Conservation (phyloP, 2,888 invertebrate genomes). For the Halictus quadricinctus region DNA sequence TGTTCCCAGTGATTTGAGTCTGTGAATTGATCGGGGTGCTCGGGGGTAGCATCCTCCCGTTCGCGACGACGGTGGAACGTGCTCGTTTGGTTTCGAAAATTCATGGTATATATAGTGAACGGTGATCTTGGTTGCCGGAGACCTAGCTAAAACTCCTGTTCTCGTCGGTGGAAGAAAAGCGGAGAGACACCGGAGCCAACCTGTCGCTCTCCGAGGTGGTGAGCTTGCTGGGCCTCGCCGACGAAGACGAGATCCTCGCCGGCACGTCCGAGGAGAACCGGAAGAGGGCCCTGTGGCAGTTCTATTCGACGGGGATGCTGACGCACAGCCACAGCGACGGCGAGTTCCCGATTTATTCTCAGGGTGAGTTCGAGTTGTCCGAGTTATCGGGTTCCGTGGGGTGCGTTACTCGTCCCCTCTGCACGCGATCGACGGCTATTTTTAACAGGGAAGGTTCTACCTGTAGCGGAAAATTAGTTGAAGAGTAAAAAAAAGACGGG, state of each 20-base stretch:
- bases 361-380: slow-evolving; percentile 84
- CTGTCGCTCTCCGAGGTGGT: slow-evolving; percentile 75
- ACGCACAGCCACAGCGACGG: slow-evolving; percentile 94
- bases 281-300: slow-evolving; percentile 76
- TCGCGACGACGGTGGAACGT: background rate
- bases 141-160: background rate
- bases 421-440: background rate
- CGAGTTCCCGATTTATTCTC: slow-evolving; percentile 91
- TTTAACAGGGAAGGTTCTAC: slow-evolving; percentile 4
- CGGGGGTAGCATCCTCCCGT: background rate
- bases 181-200: slow-evolving; percentile 57
- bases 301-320: slow-evolving; percentile 85
- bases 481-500: background rate
- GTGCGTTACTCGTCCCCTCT: background rate
- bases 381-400: background rate
- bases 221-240: slow-evolving; percentile 74
- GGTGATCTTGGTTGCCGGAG: background rate
- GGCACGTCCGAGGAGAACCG: slow-evolving; percentile 74
- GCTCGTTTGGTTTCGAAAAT: background rate
- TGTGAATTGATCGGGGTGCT: slow-evolving; percentile 17
- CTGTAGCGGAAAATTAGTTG: slow-evolving; percentile 4
- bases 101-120: slow-evolving; percentile 24
- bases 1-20: slow-evolving; percentile 39
- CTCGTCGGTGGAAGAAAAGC: slow-evolving; percentile 13
- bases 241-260: slow-evolving; percentile 74